Evolutionary conservation across 2,888 invertebrate species (phyloP).

Genomic region (Hypena proboscidalis): DNA sequence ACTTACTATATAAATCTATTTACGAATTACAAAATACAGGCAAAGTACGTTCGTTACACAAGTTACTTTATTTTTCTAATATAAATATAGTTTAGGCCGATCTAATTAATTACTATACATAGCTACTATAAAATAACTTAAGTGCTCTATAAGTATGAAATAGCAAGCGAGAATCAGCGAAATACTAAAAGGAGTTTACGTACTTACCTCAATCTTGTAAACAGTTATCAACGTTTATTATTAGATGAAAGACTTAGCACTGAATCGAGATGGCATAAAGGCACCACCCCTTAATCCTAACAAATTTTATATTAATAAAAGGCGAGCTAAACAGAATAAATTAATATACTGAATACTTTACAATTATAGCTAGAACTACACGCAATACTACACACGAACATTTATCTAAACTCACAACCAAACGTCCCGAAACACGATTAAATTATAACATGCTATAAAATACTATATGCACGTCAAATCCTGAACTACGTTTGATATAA

Average conservation of each 20-base stretch:
- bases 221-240: no score
- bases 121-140: constrained; percentile 4
- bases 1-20: constrained; percentile 4
- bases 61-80: constrained; percentile 4
- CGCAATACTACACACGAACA: not conserved
- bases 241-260: no score
- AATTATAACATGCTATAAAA: no score
- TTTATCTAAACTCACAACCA: constrained; percentile 1
- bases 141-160: not conserved
- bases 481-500: not conserved
- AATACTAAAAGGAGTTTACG: not conserved
- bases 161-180: no score
- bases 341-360: not conserved
- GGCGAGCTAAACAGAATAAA: no score
- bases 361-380: not conserved
- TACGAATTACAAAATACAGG: constrained; percentile 5
- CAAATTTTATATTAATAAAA: no score
- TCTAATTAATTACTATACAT: not conserved
- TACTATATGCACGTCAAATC: no score
- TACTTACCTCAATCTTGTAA: not conserved
- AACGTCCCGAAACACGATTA: no score
- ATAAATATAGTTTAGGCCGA: not conserved
- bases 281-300: no score
- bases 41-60: constrained; percentile 4
- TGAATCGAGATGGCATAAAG: no score